These are phyloP conservation scores for Brevimyrus niger DNA, from an alignment of 2,113 vertebrate species.

Conservation along the genomic window DNA sequence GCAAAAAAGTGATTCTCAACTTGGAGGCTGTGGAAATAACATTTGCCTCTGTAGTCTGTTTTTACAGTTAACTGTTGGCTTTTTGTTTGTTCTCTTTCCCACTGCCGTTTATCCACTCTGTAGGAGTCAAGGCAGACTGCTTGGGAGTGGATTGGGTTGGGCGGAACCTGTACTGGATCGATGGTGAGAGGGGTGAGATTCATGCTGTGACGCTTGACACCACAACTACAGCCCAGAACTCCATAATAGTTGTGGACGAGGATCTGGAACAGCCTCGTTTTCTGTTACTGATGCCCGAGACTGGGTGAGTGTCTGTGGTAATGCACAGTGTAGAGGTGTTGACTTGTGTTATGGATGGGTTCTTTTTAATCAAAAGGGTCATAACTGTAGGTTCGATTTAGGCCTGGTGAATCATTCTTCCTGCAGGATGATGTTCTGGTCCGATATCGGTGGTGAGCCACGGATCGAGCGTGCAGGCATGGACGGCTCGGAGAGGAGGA, in stretches of 20 bases:
- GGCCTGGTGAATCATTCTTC: background rate
- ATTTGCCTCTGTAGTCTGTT: background rate
- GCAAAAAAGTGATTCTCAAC: background rate
- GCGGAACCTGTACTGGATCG: constrained; percentile 84
- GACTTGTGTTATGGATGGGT: background rate
- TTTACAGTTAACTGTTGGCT: background rate
- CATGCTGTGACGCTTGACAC: constrained; percentile 58
- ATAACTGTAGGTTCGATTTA: background rate
- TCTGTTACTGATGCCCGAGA: constrained; percentile 69
- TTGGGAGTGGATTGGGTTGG: constrained; percentile 84
- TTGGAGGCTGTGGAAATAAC: background rate
- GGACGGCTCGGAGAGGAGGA: constrained; percentile 68
- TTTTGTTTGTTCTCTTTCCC: background rate
- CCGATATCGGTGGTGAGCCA: constrained; percentile 67
- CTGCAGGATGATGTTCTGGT: constrained; percentile 83
- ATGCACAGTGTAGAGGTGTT: background rate
- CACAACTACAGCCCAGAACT: constrained; percentile 46
- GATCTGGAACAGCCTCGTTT: constrained; percentile 70
- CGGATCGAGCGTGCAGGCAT: constrained; percentile 76
- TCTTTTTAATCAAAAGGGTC: background rate
- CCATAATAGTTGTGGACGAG: constrained; percentile 65
- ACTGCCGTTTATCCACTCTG: background rate
- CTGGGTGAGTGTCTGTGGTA: constrained; percentile 58
- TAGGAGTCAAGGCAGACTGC: constrained; percentile 73
- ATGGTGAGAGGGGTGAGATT: constrained; percentile 66